phyloP scores from a whole-genome alignment of 2,113 vertebrate species.

The Forbesichthys papilliferus region DNA sequence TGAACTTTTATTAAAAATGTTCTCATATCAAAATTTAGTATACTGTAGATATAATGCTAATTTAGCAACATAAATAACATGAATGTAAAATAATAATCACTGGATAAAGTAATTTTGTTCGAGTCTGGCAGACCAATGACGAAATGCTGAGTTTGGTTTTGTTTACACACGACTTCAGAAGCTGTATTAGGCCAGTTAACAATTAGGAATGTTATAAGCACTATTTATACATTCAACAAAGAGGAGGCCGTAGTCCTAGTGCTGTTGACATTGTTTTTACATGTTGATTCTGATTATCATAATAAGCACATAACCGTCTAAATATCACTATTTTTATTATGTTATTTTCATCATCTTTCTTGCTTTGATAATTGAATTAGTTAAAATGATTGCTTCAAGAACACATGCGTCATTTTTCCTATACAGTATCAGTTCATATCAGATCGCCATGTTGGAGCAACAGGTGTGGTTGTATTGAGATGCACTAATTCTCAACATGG shows the following conservation, averaged over 20 bases:
- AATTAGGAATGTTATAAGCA: background rate
- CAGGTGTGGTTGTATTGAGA: slow-evolving; percentile 49
- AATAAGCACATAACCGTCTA: no score
- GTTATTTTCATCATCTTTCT: no score
- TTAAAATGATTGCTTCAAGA: background rate
- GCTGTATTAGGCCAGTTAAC: background rate
- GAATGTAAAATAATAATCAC: background rate
- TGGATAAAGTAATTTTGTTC: background rate
- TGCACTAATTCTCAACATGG: background rate
- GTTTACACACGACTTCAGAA: background rate
- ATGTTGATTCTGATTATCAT: no score
- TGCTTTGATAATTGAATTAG: background rate
- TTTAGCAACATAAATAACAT: background rate
- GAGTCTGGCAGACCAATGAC: background rate
- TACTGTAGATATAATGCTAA: no score
- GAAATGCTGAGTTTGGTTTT: background rate
- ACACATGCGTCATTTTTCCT: background rate
- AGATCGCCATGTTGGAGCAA: slow-evolving; percentile 29
- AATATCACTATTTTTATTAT: no score
- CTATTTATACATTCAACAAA: background rate
- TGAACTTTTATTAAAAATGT: background rate
- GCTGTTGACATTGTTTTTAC: no score
- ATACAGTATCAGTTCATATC: background rate
- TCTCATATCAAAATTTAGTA: background rate
- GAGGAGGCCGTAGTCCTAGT: no score